Conservation (phyloP, 2,888 invertebrate species). For the Dolichopus griseipennis region DNA sequence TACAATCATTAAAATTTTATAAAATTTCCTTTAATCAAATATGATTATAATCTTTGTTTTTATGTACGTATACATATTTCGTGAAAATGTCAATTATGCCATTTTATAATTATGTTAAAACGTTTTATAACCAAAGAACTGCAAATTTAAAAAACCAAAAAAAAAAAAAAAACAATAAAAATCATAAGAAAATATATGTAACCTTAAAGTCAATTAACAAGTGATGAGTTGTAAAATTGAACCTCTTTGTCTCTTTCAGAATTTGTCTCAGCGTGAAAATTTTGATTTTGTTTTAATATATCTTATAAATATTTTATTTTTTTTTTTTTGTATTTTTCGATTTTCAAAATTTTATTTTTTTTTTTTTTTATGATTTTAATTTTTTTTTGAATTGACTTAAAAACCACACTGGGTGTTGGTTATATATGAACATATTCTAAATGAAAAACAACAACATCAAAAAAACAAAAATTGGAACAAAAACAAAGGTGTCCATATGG, state of each 20-base stretch:
- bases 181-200: constrained; percentile 1
- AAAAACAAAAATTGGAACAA: background rate
- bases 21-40: too few species aligned
- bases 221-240: constrained; percentile 6
- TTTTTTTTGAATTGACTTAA: background rate
- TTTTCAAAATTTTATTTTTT: background rate
- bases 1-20: too few species aligned
- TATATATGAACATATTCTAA: background rate
- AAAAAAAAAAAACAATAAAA: too few species aligned
- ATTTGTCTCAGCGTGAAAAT: constrained; percentile 6
- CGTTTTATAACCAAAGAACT: too few species aligned
- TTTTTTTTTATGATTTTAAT: background rate
- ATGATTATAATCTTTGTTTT: too few species aligned
- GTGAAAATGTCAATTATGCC: too few species aligned
- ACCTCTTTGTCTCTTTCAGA: background rate
- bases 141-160: too few species aligned
- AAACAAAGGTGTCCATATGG: constrained; percentile 1
- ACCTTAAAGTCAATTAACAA: constrained; percentile 3
- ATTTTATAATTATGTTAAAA: too few species aligned
- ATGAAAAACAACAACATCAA: background rate
- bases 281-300: background rate
- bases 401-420: constrained; percentile 3
- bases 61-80: too few species aligned
- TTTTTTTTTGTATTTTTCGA: too few species aligned
- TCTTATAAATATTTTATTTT: too few species aligned